Evolutionary conservation across 53 echinoderm and acorn worm genomes (phyloP).

Genomic region (Luidia sarsii): DNA sequence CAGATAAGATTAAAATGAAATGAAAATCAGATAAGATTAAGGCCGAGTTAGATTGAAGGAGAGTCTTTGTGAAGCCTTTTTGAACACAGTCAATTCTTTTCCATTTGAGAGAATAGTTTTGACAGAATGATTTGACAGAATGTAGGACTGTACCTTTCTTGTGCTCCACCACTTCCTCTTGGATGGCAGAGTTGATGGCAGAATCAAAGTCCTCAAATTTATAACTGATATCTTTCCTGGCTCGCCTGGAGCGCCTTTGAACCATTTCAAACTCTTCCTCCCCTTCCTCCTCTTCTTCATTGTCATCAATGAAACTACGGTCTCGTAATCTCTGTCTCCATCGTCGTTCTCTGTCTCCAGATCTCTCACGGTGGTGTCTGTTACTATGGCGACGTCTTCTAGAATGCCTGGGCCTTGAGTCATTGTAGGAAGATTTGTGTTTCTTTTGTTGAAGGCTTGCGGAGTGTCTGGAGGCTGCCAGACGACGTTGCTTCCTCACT

Average conservation of each 20-base stretch:
- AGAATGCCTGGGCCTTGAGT: neutral
- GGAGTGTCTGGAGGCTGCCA: neutral
- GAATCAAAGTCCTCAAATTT: slow-evolving; percentile 97
- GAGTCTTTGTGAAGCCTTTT: too few species aligned
- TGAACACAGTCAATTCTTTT: too few species aligned
- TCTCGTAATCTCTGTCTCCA: slow-evolving; percentile 1
- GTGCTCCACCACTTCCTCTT: slow-evolving; percentile 86
- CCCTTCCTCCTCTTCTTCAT: slow-evolving; percentile 70
- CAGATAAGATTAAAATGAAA: too few species aligned
- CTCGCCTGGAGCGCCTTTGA: slow-evolving; percentile 64
- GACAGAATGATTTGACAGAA: neutral
- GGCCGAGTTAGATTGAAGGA: too few species aligned
- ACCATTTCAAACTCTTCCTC: slow-evolving; percentile 68
- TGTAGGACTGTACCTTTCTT: slow-evolving; percentile 66
- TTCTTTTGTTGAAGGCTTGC: slow-evolving; percentile 6
- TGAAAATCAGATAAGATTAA: too few species aligned
- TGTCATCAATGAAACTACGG: slow-evolving; percentile 23
- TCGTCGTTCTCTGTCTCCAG: slow-evolving; percentile 1
- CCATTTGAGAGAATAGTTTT: too few species aligned
- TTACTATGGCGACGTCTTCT: neutral
- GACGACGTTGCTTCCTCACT: slow-evolving; percentile 37
- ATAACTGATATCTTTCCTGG: slow-evolving; percentile 80
- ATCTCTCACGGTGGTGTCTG: neutral
- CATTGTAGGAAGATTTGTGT: neutral
- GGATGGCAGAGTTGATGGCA: slow-evolving; percentile 90